Base-by-base conservation (phyloP, 2,888 invertebrate species). In the Hermaeophaga mercurialis region DNA sequence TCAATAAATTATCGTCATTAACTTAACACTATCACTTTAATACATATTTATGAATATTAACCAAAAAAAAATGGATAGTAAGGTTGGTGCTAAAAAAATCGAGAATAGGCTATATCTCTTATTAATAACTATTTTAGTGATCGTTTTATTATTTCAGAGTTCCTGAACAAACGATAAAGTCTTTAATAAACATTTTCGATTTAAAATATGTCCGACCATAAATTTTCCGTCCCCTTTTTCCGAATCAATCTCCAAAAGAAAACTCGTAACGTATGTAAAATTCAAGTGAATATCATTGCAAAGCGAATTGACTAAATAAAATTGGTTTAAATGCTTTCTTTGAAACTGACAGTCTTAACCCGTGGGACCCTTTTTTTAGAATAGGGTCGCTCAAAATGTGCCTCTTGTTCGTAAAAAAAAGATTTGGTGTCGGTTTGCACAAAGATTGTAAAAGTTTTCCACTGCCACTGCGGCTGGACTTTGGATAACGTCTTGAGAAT, bases 261-360 rank as follows among this genome's bases (percentile, higher is more conserved):
- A 39, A 39, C 41, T 41, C 15, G n/a, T 5, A 50, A 43, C 43
- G 22, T 34, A 50, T 50, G 33, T 43, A 43, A 50, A 50, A 50
- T 50, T 50, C 31, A 43, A 53, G 18, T 45, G 26, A 45, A 53
- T 45, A 45, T 53, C 33, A 43, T 50, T 43, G 31, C 43, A 33
- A 18, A 17, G 15, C 22, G 43, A 59, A 56, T 61, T 47, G 56
- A 43, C 56, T 54, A 53, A 46, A 61, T 54, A 50, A 56, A 56
- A 59, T 61, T 54, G 54, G 54, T 61, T 58, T 61, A 58, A 59
- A 59, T 56, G 59, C 46, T 58, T 61, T 59, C 54, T 59, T 61
- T 54, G 56, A 56, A 47, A 58, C 48, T 49, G 54, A 52, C 59
- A 56, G 43, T 50, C 41, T 22, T 39, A 53, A 50, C 58, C 56